A percentile compares a stretch with the other conserved stretches of the same genome.
These are phyloP conservation scores for Augochlora pura DNA, from an alignment of 1,140 invertebrate genomes.

Conservation along the genomic window DNA sequence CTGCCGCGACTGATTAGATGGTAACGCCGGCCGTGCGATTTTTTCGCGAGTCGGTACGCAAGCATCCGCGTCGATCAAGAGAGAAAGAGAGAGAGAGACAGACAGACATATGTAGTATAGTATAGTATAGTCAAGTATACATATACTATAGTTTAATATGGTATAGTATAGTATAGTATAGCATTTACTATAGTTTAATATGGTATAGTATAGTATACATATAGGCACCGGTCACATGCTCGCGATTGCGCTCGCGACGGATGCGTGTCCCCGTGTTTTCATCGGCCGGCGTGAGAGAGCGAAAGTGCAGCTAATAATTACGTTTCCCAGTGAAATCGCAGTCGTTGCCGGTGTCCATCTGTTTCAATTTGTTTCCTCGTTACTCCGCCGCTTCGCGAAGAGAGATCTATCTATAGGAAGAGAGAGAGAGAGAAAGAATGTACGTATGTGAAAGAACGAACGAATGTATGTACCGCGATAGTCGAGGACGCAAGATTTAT, in stretches of 20 bases:
- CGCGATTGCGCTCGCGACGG: too few species aligned
- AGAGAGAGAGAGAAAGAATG: background rate
- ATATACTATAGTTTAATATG: too few species aligned
- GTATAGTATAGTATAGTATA: too few species aligned
- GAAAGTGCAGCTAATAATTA: background rate
- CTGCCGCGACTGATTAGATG: constrained; percentile 56
- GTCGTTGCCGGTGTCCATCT: background rate
- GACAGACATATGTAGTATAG: too few species aligned
- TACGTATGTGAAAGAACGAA: too few species aligned
- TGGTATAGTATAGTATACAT: too few species aligned
- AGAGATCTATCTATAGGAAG: background rate
- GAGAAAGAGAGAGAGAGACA: too few species aligned
- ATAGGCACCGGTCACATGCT: too few species aligned
- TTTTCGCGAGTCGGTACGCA: too few species aligned
- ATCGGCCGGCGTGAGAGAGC: background rate
- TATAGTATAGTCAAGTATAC: too few species aligned
- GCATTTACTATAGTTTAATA: too few species aligned
- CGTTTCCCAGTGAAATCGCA: background rate
- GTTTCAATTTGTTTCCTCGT: constrained; percentile 26
- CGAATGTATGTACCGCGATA: constrained; percentile 58
- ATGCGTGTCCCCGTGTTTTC: background rate
- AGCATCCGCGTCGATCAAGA: too few species aligned
- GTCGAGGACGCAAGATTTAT: constrained; percentile 65
- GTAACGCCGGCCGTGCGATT: constrained; percentile 37
- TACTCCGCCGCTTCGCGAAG: background rate